phyloP scores from a whole-genome alignment of 2,113 vertebrate species.

The Chitala chitala region DNA sequence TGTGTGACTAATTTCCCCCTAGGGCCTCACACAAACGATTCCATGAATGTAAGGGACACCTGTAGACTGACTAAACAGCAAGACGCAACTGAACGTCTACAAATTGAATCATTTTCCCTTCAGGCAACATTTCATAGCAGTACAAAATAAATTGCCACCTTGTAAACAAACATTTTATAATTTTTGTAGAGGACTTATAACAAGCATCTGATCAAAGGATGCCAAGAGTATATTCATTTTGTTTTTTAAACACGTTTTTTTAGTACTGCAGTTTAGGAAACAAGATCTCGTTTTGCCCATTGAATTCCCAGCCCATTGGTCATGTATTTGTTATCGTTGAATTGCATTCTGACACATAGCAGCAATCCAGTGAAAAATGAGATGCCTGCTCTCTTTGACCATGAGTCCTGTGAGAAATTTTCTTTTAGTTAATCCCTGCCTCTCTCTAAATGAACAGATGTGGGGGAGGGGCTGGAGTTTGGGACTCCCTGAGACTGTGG shows the following conservation, averaged over 20 bases:
- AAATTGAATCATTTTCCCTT: constrained; percentile 9
- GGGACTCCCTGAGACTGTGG: background rate
- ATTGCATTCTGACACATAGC: background rate
- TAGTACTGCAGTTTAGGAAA: background rate
- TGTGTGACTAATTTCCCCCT: background rate
- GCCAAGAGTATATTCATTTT: background rate
- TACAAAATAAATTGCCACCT: background rate
- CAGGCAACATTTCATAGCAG: background rate
- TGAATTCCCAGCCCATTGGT: background rate
- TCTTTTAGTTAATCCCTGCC: background rate
- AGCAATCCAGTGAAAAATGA: background rate
- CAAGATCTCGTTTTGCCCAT: background rate
- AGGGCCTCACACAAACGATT: background rate
- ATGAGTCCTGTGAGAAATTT: background rate
- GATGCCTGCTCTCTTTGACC: background rate
- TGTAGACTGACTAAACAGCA: background rate
- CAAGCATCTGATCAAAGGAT: background rate
- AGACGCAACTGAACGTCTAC: background rate
- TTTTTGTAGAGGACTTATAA: constrained; percentile 18
- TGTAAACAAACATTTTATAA: background rate
- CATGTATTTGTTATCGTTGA: background rate
- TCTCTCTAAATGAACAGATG: background rate
- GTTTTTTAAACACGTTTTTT: background rate
- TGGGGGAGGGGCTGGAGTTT: background rate
- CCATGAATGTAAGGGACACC: background rate